These are phyloP conservation scores for Aphelenchoides fujianensis DNA, from an alignment of 1,140 invertebrate genomes.

Conservation along the genomic window DNA sequence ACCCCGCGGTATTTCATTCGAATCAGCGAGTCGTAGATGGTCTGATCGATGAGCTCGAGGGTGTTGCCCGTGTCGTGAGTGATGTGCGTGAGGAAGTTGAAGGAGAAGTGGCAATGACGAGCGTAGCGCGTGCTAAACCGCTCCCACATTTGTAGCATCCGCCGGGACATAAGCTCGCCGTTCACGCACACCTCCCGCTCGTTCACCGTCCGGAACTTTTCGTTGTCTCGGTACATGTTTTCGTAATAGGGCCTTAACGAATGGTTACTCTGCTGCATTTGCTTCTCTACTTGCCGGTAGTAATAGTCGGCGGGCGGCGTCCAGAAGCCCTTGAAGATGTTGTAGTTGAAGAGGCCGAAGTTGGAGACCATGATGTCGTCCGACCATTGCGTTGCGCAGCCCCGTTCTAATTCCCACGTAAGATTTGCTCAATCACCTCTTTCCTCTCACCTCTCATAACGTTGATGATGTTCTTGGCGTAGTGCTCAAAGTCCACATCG, in stretches of 20 bases:
- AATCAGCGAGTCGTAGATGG: neutral
- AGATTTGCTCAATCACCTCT: constrained; percentile 20
- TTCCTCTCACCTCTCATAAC: neutral
- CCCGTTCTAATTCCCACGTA: neutral
- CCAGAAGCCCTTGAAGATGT: neutral
- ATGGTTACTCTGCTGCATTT: neutral
- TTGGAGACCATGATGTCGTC: constrained; percentile 12
- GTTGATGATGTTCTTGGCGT: neutral
- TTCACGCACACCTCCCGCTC: constrained; percentile 19
- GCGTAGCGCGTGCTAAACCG: neutral
- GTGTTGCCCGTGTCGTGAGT: constrained; percentile 13
- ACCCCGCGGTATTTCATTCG: constrained; percentile 18
- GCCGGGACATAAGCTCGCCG: constrained; percentile 6
- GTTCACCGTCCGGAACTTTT: constrained; percentile 24
- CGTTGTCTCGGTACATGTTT: constrained; percentile 2
- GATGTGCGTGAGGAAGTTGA: neutral
- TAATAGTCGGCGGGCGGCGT: constrained; percentile 2
- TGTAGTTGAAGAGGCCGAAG: constrained; percentile 12
- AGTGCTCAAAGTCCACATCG: neutral
- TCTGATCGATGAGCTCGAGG: neutral
- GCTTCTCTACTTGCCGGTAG: neutral
- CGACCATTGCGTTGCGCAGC: neutral
- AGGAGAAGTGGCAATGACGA: constrained; percentile 15
- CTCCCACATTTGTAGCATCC: neutral
- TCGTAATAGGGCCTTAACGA: constrained; percentile 11